Evolutionary conservation across 2,888 invertebrate species (phyloP), one percentile per base, ranked within the genome.

Genomic region (Pollenia griseotomentosa): DNA sequence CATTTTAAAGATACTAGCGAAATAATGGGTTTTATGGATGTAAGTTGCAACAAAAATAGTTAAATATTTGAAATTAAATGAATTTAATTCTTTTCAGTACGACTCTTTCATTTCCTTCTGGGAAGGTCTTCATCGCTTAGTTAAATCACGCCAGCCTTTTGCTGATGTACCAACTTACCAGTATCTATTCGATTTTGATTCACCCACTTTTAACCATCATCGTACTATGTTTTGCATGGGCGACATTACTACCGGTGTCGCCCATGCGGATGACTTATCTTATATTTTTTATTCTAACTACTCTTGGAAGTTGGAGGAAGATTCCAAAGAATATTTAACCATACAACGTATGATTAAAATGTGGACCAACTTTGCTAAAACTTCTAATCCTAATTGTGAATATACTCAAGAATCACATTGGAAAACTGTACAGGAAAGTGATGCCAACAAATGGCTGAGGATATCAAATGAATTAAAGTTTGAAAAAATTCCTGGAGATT

Each of bases 201-300:
- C 87, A 12, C 85, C 87, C 1, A 90, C 91, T 80, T 93, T 93
- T 48, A 93, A 93, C 88, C 92, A 92, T 88, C 90, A 92, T 88
- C 91, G 92, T 51, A 91, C 91, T 46, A 89, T 92, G 3, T 91
- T 91, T 87, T 92, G 92, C 80, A 93, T 92, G 65, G 90, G 90
- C 79, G 91, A 91, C 84, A 81, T 87, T 2, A 89, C 89, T 3
- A 90, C 91, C 2, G 93, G 93, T 88, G 91, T 91, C 3, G 92
- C 92, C 44, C 93, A 93, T 86, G 93, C 91, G 42, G 93, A 93
- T 83, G 93, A 93, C 81, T 89, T 93, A 40, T 92, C 92, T 0
- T 93, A 93, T 88, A 87, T 93, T 10, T 93, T 93, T 66, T 92
- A 92, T 86, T 91, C 91, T 23, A 90, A 90, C 33, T 89, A 92